Percentiles rank a stretch among this genome's conserved stretches.
Conservation (phyloP, 1,140 invertebrate genomes). For the Platyscapa corneri region DNA sequence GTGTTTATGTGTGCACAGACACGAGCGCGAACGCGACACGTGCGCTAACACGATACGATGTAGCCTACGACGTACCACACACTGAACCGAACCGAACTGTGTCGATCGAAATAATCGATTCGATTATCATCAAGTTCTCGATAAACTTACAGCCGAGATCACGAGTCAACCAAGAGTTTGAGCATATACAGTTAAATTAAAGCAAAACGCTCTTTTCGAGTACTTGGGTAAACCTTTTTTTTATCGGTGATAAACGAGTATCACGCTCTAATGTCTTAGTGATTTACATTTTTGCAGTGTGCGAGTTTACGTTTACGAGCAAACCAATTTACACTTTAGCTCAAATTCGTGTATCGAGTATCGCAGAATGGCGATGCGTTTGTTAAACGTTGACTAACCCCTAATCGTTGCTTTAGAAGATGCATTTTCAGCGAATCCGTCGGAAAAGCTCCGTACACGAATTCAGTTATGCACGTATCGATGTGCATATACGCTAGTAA, state of each 20-base stretch:
- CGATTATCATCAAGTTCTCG: too few species aligned
- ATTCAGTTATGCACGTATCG: neutral
- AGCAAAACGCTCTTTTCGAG: too few species aligned
- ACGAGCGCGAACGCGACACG: slow-evolving; percentile 10
- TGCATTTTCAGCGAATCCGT: neutral
- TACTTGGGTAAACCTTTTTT: too few species aligned
- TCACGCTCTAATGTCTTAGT: too few species aligned
- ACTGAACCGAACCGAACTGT: too few species aligned
- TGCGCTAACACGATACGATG: neutral
- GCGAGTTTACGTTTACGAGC: neutral
- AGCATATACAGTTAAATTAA: too few species aligned
- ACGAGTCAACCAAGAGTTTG: too few species aligned
- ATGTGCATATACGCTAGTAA: too few species aligned
- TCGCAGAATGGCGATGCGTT: neutral
- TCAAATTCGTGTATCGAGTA: neutral
- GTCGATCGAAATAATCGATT: too few species aligned
- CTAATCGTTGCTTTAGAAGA: neutral
- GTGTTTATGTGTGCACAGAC: slow-evolving; percentile 47
- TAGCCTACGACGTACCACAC: neutral
- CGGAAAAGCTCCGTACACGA: neutral
- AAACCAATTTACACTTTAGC: neutral
- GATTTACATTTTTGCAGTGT: too few species aligned
- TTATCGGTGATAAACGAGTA: too few species aligned
- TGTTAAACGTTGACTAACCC: neutral
- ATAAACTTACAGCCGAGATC: too few species aligned